phyloP scores from a whole-genome alignment of 2,113 vertebrate genomes.

The Todiramphus saurophagus region DNA sequence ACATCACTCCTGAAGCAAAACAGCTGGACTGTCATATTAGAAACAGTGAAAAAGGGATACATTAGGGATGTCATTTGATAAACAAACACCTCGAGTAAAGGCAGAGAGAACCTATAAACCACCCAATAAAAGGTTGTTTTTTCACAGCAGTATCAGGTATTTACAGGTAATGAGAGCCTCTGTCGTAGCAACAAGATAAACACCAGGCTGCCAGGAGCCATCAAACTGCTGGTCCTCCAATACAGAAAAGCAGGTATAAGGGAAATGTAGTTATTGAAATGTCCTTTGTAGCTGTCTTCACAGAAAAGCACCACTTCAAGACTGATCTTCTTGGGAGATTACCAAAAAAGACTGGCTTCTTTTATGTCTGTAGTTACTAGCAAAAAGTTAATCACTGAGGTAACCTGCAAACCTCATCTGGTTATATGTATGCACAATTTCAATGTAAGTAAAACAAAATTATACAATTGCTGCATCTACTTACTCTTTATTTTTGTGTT shows the following conservation, averaged over 20 bases:
- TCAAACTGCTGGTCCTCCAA: background rate
- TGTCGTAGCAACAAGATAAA: constrained; percentile 41
- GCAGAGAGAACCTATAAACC: background rate
- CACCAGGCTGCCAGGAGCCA: background rate
- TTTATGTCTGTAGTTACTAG: background rate
- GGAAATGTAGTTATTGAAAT: background rate
- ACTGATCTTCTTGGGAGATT: background rate
- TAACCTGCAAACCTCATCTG: background rate
- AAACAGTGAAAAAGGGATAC: background rate
- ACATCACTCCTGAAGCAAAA: background rate
- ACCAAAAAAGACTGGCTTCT: background rate
- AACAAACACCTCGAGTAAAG: constrained; percentile 11
- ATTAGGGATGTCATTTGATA: background rate
- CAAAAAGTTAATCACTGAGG: background rate
- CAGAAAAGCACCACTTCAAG: background rate
- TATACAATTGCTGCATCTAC: background rate
- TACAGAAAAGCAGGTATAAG: background rate
- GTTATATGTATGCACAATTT: background rate
- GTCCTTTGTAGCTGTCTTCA: background rate
- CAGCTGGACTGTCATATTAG: background rate
- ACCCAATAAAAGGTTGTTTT: background rate
- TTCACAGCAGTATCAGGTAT: background rate
- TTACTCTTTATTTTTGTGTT: background rate
- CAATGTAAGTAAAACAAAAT: background rate
- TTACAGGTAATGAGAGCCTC: constrained; percentile 19